These are phyloP conservation scores for Drosophila nr. perissopoda DNA, from an alignment of 2,888 invertebrate species.

Conservation along the genomic window DNA sequence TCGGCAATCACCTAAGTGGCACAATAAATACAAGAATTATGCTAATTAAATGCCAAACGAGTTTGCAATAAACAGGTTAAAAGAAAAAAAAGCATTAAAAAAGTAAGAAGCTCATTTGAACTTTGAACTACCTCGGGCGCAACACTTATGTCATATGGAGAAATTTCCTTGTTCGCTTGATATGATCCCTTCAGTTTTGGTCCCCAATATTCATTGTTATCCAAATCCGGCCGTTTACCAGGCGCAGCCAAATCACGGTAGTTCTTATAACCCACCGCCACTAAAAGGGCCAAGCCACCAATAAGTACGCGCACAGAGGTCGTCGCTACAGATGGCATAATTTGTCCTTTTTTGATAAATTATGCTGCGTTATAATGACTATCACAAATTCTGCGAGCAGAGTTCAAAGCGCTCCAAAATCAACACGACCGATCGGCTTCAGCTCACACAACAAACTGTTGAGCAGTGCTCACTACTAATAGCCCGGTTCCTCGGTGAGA, in stretches of 20 bases:
- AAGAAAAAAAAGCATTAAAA: not conserved
- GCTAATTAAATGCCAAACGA: conserved; percentile 14
- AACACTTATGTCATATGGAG: conserved; percentile 75
- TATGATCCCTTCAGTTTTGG: conserved; percentile 72
- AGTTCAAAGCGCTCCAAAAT: not conserved
- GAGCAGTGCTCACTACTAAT: not conserved
- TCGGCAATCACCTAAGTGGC: conserved; percentile 86
- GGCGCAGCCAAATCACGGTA: conserved; percentile 75
- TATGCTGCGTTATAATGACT: not conserved
- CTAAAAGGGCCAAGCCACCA: conserved; percentile 63
- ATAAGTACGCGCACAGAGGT: conserved; percentile 67
- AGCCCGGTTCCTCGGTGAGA: conserved; percentile 12
- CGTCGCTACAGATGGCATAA: conserved; percentile 55
- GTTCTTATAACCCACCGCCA: conserved; percentile 79
- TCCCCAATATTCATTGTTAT: conserved; percentile 83
- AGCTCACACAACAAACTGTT: conserved; percentile 33
- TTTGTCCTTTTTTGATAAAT: conserved; percentile 3
- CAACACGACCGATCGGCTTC: conserved; percentile 16
- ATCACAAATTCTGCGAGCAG: not conserved
- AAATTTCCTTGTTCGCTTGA: conserved; percentile 79
- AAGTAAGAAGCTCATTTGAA: not conserved
- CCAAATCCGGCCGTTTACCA: conserved; percentile 78
- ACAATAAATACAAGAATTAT: conserved; percentile 8
- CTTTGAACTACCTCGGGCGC: conserved; percentile 69
- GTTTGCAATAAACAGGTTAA: conserved; percentile 21